Base-by-base conservation (phyloP, 2,888 invertebrate species). In the Ceramica pisi region DNA sequence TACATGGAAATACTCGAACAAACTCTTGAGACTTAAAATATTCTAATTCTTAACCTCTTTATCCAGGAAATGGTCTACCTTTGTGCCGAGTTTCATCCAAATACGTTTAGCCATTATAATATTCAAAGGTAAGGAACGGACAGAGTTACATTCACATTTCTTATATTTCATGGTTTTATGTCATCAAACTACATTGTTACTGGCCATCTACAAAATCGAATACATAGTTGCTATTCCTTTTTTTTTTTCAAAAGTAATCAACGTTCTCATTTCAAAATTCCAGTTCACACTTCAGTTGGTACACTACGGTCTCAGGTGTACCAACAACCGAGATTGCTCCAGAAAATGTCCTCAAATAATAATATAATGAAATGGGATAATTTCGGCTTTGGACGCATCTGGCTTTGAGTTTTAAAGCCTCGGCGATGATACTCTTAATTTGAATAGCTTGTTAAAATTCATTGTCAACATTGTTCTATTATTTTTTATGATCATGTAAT, bases 351-450 rank as follows among this genome's bases (percentile, higher is more conserved):
- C 82, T 86, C 82, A 70, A 81, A 82, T 74, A 83, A 80, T 80
- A 80, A 82, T 85, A 86, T 87, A 89, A 89, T 84, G 77, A 89
- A 89, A 86, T 78, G 81, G 84, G 78, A 82, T 86, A 71, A 86
- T 85, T 87, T 81, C 38, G 84, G 75, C 65, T 84, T 82, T 77
- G 86, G 83, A 44, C 88, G 12, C 89, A 89, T 87, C 90, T 89
- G 89, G 77, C 35, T 74, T 53, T 55, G 55, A 77, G 60, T 81
- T 85, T 78, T 82, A 74, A 64, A 85, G 79, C 82, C 61, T 62
- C 26, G n/a, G 56, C 35, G 67, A 77, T 83, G 77, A 80, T 74
- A 75, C 75, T 65, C 70, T 80, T 79, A 83, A 81, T 82, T 82
- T 80, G 75, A 78, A 72, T 78, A 71, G 76, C 78, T 75, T 82